These are phyloP conservation scores for Atopsyche davidsoni DNA, from an alignment of 1,140 invertebrate genomes.

Conservation along the genomic window DNA sequence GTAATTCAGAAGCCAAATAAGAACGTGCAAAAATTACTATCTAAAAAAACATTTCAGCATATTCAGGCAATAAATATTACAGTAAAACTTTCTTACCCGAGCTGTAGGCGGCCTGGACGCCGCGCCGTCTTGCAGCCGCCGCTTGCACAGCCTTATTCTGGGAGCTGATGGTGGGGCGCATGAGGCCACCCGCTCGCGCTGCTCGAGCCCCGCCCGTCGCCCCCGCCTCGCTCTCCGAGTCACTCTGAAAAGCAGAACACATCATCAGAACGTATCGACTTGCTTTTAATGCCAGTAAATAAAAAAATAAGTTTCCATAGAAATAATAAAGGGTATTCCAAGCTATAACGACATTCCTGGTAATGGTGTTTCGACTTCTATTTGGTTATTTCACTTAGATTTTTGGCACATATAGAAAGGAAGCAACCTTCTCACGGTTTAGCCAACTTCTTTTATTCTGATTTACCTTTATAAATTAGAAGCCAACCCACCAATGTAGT, in stretches of 20 bases:
- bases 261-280: constrained; percentile 11
- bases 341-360: too few species aligned
- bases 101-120: constrained; percentile 58
- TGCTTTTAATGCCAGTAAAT: constrained; percentile 1
- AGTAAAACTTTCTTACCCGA: too few species aligned
- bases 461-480: too few species aligned
- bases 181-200: constrained; percentile 43
- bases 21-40: constrained; percentile 18
- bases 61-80: too few species aligned
- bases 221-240: constrained; percentile 61
- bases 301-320: constrained; percentile 2
- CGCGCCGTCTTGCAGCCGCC: constrained; percentile 51
- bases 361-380: too few species aligned
- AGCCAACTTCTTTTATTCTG: too few species aligned
- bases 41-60: neutral
- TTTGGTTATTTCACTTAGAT: too few species aligned
- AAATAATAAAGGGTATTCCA: too few species aligned
- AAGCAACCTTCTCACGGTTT: too few species aligned
- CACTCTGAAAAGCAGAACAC: constrained; percentile 49
- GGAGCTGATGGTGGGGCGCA: constrained; percentile 73
- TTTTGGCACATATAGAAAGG: too few species aligned
- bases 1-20: constrained; percentile 1
- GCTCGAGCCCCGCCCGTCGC: constrained; percentile 21
- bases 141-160: constrained; percentile 64
- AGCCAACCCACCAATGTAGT: too few species aligned